Evolutionary conservation across 1,140 invertebrate genomes (phyloP).

Genomic region (Portunus trituberculatus): DNA sequence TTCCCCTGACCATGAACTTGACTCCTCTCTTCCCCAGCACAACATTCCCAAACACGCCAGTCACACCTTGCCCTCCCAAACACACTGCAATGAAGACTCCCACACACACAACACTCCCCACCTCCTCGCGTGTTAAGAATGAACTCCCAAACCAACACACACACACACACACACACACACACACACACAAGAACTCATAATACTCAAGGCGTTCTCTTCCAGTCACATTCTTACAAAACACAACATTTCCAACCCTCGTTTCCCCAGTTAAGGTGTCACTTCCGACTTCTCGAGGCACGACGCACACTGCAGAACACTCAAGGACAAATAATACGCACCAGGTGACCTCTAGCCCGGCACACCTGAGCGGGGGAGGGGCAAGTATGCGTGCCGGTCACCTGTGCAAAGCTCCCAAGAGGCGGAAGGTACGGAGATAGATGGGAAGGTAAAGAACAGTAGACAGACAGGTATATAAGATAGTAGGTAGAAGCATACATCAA

Average conservation of each 20-base stretch:
- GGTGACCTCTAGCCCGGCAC: neutral
- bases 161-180: no score
- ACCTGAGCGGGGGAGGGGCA: neutral
- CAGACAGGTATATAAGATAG: no score
- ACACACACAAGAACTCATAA: neutral
- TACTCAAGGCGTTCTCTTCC: neutral
- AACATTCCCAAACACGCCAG: no score
- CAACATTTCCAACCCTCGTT: neutral
- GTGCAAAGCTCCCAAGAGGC: neutral
- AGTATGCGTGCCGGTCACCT: neutral
- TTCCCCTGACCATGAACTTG: no score
- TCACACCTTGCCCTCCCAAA: no score
- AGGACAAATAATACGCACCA: conserved; percentile 12
- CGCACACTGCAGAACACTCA: neutral
- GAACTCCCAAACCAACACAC: no score
- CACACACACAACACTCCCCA: no score
- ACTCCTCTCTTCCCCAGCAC: no score
- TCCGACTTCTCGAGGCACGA: neutral
- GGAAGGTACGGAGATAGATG: neutral
- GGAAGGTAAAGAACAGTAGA: neutral
- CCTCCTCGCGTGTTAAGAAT: no score
- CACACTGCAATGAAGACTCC: no score
- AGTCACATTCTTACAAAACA: neutral
- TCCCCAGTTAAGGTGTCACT: neutral
- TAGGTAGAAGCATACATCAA: no score